These are phyloP conservation scores for Sebastes iracundus DNA, from an alignment of 2,797 vertebrate genomes.

Conservation along the genomic window DNA sequence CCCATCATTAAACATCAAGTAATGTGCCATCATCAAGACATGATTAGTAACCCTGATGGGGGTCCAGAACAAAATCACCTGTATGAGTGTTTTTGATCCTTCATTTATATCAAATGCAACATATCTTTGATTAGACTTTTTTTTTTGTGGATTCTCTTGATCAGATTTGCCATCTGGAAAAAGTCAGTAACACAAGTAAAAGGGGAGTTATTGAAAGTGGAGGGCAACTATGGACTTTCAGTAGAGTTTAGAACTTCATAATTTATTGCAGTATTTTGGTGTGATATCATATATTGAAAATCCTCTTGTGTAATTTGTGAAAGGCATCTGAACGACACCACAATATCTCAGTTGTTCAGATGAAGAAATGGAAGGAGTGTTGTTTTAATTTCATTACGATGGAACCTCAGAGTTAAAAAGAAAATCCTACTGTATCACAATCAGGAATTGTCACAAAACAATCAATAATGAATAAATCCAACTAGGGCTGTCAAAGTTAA, in stretches of 20 bases:
- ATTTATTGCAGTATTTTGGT: background rate
- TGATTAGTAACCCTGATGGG: background rate
- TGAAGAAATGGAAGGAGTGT: background rate
- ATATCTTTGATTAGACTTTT: background rate
- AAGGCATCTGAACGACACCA: background rate
- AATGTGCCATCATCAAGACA: background rate
- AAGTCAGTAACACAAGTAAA: background rate
- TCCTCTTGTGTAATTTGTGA: background rate
- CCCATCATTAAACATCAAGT: conserved; percentile 1
- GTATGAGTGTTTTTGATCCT: background rate
- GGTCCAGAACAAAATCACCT: background rate
- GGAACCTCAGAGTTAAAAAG: background rate
- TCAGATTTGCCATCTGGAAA: background rate
- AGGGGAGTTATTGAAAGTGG: background rate
- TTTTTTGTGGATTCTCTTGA: background rate
- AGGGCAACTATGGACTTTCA: background rate
- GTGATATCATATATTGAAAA: background rate
- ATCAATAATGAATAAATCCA: background rate
- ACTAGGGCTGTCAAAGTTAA: background rate
- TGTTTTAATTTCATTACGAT: background rate
- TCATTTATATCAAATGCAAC: background rate
- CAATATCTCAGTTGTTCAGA: background rate
- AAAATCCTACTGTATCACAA: background rate
- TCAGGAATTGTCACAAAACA: background rate
- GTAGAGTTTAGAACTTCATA: background rate